phyloP scores from a whole-genome alignment of 1,140 invertebrate species.

The Himalopsyche phryganea region DNA sequence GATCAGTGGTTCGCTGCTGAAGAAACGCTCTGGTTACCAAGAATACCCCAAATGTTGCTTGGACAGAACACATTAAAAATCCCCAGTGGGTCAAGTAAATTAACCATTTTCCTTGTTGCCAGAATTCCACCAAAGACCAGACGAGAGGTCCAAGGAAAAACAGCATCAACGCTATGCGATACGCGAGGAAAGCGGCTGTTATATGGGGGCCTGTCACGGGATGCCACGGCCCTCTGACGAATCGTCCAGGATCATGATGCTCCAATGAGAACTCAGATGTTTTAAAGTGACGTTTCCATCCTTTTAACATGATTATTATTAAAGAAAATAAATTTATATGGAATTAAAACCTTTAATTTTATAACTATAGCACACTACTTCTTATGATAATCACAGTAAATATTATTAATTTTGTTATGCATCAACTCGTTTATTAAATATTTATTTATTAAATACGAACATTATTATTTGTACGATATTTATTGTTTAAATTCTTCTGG shows the following conservation, averaged over 20 bases:
- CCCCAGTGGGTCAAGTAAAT: slow-evolving; percentile 74
- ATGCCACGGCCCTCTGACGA: slow-evolving; percentile 26
- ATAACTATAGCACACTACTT: neutral
- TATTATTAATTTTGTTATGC: no score
- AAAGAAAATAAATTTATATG: neutral
- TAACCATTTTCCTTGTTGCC: slow-evolving; percentile 52
- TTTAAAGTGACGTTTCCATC: slow-evolving; percentile 25
- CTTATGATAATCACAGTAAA: no score
- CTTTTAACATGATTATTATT: slow-evolving; percentile 4
- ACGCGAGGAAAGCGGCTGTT: slow-evolving; percentile 43
- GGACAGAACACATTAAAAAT: slow-evolving; percentile 49
- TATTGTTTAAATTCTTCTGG: no score
- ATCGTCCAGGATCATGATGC: slow-evolving; percentile 21
- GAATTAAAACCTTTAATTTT: neutral
- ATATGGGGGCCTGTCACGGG: slow-evolving; percentile 33
- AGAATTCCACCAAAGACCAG: slow-evolving; percentile 50
- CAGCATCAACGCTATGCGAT: slow-evolving; percentile 52
- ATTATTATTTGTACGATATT: no score
- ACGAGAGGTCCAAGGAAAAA: slow-evolving; percentile 43
- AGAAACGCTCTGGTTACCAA: slow-evolving; percentile 45
- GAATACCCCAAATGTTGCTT: slow-evolving; percentile 47
- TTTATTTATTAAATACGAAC: no score
- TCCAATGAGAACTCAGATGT: slow-evolving; percentile 10
- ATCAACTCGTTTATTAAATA: no score
- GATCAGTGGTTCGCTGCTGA: slow-evolving; percentile 10